phyloP scores from a whole-genome alignment of 2,888 invertebrate genomes.

The Eugnorisma glareosa region DNA sequence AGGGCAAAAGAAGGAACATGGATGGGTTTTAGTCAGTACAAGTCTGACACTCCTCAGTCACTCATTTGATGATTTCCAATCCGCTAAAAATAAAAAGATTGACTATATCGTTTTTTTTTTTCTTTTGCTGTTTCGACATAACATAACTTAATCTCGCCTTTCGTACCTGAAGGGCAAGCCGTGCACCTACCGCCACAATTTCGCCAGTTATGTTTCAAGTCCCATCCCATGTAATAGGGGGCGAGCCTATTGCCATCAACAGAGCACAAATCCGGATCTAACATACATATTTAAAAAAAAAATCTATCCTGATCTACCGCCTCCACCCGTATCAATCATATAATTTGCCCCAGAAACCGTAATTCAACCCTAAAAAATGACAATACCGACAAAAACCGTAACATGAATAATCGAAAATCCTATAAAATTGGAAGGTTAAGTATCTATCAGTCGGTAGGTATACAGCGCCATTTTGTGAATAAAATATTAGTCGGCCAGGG shows the following conservation, averaged over 20 bases:
- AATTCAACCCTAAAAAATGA: constrained; percentile 33
- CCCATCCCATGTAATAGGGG: not conserved
- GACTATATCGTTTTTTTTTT: too few relatives aligned
- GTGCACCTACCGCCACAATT: not conserved
- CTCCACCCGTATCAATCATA: constrained; percentile 29
- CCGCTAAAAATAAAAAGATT: too few relatives aligned
- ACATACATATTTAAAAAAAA: not conserved
- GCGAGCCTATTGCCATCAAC: not conserved
- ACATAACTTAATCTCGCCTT: not conserved
- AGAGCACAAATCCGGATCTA: not conserved
- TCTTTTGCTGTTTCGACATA: not conserved
- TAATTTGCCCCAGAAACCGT: constrained; percentile 30
- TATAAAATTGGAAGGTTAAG: constrained; percentile 62
- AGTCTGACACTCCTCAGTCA: too few relatives aligned
- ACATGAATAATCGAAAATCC: constrained; percentile 60
- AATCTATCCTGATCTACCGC: not conserved
- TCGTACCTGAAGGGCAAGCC: not conserved
- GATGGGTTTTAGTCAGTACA: too few relatives aligned
- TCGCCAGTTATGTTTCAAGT: not conserved
- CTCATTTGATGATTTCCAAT: too few relatives aligned
- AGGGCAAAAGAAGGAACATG: too few relatives aligned
- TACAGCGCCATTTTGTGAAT: constrained; percentile 69
- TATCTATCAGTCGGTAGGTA: constrained; percentile 62
- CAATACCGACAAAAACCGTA: constrained; percentile 42
- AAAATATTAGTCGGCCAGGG: constrained; percentile 72